A percentile compares a stretch with the other conserved stretches of the same genome.
phyloP scores from a whole-genome alignment of 2,797 vertebrate species.

The Enoplosus armatus region DNA sequence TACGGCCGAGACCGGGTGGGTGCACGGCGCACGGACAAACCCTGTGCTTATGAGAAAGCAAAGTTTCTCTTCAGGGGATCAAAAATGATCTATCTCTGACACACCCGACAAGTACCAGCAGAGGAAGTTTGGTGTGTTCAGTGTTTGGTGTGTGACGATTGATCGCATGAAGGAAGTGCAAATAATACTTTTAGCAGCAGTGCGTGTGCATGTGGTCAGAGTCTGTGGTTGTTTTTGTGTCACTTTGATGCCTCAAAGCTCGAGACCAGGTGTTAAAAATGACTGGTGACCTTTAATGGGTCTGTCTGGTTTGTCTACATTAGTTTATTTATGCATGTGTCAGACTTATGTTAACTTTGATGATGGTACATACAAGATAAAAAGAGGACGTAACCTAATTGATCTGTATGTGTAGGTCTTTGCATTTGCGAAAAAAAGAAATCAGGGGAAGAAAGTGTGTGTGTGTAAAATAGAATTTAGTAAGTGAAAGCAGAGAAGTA shows the following conservation, averaged over 20 bases:
- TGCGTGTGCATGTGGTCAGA: conserved; percentile 10
- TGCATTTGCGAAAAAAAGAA: too few relatives aligned
- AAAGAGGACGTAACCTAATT: not conserved
- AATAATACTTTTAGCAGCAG: not conserved
- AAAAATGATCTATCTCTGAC: not conserved
- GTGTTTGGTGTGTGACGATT: rapidly evolving
- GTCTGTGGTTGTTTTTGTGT: conserved; percentile 29
- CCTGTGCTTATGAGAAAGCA: not conserved
- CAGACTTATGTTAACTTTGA: not conserved
- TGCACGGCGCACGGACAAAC: not conserved
- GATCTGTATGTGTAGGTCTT: not conserved
- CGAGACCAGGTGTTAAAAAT: not conserved
- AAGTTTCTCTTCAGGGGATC: not conserved
- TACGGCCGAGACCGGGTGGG: conserved; percentile 95
- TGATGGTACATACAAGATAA: not conserved
- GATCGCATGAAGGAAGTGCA: not conserved
- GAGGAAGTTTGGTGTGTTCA: conserved; percentile 11
- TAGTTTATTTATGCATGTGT: not conserved
- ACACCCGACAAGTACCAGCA: not conserved
- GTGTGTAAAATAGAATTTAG: not conserved
- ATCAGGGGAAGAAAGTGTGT: not conserved
- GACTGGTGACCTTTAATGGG: conserved; percentile 26
- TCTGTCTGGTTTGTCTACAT: not conserved
- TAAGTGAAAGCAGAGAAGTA: not conserved
- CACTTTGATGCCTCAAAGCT: not conserved